Conservation (phyloP, 2,113 vertebrate genomes). For the Anthoscopus minutus region DNA sequence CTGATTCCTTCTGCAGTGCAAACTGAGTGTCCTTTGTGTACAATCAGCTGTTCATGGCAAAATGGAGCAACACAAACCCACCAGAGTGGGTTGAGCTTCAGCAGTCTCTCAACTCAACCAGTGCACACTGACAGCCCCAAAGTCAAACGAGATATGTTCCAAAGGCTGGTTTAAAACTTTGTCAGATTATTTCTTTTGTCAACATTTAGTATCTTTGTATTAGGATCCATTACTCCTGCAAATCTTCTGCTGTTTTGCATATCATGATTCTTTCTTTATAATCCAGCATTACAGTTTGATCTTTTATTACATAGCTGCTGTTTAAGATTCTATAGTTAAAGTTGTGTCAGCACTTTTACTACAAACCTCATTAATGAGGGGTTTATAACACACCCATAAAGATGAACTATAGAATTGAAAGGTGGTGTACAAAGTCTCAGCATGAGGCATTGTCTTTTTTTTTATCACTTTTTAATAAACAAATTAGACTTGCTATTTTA, state of each 20-base stretch:
- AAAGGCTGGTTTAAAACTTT: background rate
- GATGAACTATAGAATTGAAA: background rate
- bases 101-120: background rate
- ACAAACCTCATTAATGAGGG: slow-evolving; percentile 5
- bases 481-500: slow-evolving; percentile 59
- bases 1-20: background rate
- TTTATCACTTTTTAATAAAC: slow-evolving; percentile 45
- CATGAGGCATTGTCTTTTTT: slow-evolving; percentile 2
- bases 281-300: background rate
- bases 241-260: background rate
- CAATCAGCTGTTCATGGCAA: background rate
- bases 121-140: background rate
- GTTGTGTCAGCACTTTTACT: slow-evolving; percentile 19
- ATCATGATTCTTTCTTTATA: background rate
- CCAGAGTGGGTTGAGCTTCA: background rate
- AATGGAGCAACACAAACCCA: background rate
- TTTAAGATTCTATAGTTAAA: slow-evolving; percentile 27
- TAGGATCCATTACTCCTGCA: background rate
- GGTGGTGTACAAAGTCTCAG: background rate
- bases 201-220: background rate
- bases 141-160: background rate
- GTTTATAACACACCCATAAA: slow-evolving; percentile 37
- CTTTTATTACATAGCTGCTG: slow-evolving; percentile 8
- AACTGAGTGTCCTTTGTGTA: background rate
- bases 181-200: background rate